Evolutionary conservation across 2,888 invertebrate species (phyloP).

Genomic region (Tetropium fuscum): DNA sequence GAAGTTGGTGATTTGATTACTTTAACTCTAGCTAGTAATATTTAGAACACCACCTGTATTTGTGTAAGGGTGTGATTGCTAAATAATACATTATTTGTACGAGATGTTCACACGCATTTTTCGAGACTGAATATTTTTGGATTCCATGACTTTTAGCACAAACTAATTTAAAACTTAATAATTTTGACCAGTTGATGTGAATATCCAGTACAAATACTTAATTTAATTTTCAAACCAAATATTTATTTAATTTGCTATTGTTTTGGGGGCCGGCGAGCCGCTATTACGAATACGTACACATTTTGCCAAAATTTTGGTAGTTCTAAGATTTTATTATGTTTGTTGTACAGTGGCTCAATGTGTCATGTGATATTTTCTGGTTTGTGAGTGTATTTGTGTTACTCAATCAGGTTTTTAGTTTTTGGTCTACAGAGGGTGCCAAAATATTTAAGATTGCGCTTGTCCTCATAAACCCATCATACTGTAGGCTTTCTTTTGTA

Average conservation of each 20-base stretch:
- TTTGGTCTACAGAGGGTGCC: constrained; percentile 58
- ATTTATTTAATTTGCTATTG: constrained; percentile 51
- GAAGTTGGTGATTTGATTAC: constrained; percentile 11
- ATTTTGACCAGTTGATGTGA: constrained; percentile 9
- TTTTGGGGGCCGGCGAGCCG: constrained; percentile 51
- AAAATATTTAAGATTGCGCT: constrained; percentile 45
- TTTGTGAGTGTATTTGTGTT: constrained; percentile 60
- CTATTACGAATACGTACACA: constrained; percentile 60
- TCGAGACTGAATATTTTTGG: constrained; percentile 48
- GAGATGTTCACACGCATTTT: constrained; percentile 51
- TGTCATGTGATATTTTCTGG: constrained; percentile 68
- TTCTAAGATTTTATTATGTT: constrained; percentile 44
- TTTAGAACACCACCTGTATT: constrained; percentile 2
- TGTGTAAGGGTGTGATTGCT: constrained; percentile 32
- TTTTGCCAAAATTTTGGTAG: constrained; percentile 56
- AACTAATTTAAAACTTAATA: constrained; percentile 21
- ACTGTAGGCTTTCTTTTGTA: constrained; percentile 54
- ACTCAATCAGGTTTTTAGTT: constrained; percentile 36
- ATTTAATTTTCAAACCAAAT: constrained; percentile 51
- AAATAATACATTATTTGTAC: constrained; percentile 44
- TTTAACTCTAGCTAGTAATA: constrained; percentile 5
- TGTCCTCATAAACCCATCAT: constrained; percentile 37
- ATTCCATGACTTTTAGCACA: constrained; percentile 28
- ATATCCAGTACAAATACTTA: constrained; percentile 38
- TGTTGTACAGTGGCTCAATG: constrained; percentile 64